Evolutionary conservation across 2,888 invertebrate species (phyloP).

Genomic region (Encarsia formosa): DNA sequence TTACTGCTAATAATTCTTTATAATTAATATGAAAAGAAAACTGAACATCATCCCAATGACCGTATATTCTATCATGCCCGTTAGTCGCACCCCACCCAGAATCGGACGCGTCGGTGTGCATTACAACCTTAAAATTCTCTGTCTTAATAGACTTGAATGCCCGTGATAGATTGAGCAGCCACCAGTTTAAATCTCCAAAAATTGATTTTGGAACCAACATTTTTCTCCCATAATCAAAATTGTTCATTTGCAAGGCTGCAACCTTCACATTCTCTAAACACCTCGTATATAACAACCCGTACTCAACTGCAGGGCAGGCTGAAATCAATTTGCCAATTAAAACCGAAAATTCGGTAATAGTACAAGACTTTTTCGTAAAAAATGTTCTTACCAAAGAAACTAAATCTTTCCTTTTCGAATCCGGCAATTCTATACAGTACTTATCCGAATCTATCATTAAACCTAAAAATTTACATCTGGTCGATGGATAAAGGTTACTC

Average conservation of each 20-base stretch:
- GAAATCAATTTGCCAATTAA: slow-evolving; percentile 8
- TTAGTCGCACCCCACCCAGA: neutral
- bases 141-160: neutral
- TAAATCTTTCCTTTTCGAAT: slow-evolving; percentile 1
- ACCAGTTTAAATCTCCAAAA: neutral
- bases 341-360: slow-evolving; percentile 10
- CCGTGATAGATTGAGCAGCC: neutral
- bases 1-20: neutral
- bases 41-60: neutral
- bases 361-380: neutral
- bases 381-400: neutral
- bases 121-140: neutral
- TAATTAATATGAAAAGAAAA: neutral
- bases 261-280: neutral
- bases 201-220: neutral
- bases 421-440: slow-evolving; percentile 7
- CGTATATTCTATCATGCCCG: neutral
- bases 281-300: slow-evolving; percentile 10
- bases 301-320: neutral
- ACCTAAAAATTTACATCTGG: slow-evolving; percentile 16
- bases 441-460: slow-evolving; percentile 14
- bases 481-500: slow-evolving; percentile 1
- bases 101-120: neutral
- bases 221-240: neutral
- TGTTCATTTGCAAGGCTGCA: neutral